phyloP scores from a whole-genome alignment of 2,888 invertebrate genomes.

The Selenia dentaria region DNA sequence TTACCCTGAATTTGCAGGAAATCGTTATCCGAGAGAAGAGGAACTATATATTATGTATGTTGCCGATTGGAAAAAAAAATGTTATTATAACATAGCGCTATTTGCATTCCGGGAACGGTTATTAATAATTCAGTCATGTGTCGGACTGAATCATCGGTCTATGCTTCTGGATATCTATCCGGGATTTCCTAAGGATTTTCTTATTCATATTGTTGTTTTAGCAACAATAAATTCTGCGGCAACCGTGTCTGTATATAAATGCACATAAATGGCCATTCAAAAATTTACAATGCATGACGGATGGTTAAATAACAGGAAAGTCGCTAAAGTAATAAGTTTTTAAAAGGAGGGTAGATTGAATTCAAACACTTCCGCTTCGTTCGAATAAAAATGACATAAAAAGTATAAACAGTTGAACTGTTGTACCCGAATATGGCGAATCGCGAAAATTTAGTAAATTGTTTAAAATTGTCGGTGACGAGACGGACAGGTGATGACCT shows the following conservation, averaged over 20 bases:
- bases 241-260: constrained; percentile 17
- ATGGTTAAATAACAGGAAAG: constrained; percentile 8
- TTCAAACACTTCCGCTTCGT: too few relatives aligned
- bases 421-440: too few relatives aligned
- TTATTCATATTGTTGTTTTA: constrained; percentile 13
- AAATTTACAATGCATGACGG: constrained; percentile 6
- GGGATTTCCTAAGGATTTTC: constrained; percentile 27
- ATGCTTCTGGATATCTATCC: constrained; percentile 15
- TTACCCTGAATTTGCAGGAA: constrained; percentile 19
- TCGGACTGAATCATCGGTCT: constrained; percentile 20
- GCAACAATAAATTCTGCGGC: constrained; percentile 12
- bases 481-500: too few relatives aligned
- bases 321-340: too few relatives aligned
- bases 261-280: constrained; percentile 13
- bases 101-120: constrained; percentile 19
- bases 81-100: constrained; percentile 7
- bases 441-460: too few relatives aligned
- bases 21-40: constrained; percentile 18
- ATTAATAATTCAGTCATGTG: constrained; percentile 18
- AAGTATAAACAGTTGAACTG: too few relatives aligned
- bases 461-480: too few relatives aligned
- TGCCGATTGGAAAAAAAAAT: background rate
- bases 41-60: constrained; percentile 4
- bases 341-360: too few relatives aligned
- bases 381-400: too few relatives aligned